Base-by-base conservation (phyloP, 2,797 vertebrate genomes). In the Crocidura indochinensis region DNA sequence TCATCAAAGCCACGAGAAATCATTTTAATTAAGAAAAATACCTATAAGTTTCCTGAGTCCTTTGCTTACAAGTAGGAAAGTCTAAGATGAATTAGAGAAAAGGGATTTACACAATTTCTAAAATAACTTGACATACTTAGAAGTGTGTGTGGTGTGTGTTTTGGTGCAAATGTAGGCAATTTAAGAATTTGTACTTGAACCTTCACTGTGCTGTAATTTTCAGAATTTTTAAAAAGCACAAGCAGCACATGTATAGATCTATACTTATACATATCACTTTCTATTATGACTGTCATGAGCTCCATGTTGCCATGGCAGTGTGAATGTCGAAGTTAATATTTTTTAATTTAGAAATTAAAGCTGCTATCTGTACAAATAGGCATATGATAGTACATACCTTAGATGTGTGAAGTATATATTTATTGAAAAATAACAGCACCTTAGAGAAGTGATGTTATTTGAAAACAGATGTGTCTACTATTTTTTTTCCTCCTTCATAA, bases 71-170 rank as follows among this genome's bases (percentile, higher is more conserved):
- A 95, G 76, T 84, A 94, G 74, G 71, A 87, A 90, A 92, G 77
- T 26, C 95, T 96, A 95, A 96, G 95, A 90, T 94, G 88, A 95
- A 95, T 85, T 78, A 88, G 93, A 92, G 46, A 75, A 88, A 95
- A 95, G 76, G 77, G 17, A 74, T 92, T 91, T 94, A 17, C 91
- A 93, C 87, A 76, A 95, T 92, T 96, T 92, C 93, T 91, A 93
- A 96, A 97, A 97, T 95, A 96, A 96, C 88, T 82, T 69, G 94
- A 90, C 95, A 97, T 97, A 96, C 96, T 95, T 96, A 94, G 95
- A 96, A 94, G 90, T 91, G 93, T 92, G 46, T 89, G 73, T 56
- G 8, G 38, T 81, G 75, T 91, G 64, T 93, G 71, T 91, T 90
- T 77, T 92, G 94, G 93, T 94, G 79, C 56, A 95, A 95, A 90